These are phyloP conservation scores for Choloepus didactylus DNA, from an alignment of 2,797 vertebrate genomes.

Conservation along the genomic window DNA sequence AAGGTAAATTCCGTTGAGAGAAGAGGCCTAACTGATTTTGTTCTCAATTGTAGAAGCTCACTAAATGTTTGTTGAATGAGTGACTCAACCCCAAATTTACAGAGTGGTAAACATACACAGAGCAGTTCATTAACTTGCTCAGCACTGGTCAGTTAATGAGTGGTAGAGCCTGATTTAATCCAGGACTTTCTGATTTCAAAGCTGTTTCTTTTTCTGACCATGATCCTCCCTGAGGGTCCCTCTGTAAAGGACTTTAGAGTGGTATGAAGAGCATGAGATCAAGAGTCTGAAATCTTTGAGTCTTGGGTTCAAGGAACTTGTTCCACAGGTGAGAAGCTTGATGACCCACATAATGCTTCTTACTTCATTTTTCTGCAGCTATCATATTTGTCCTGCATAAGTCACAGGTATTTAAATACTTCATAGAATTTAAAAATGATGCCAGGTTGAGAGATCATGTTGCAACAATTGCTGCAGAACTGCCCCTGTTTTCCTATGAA, in stretches of 20 bases:
- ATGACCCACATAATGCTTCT: neutral
- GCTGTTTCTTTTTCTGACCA: neutral
- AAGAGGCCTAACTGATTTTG: neutral
- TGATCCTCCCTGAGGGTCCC: rapidly evolving
- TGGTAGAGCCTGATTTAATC: neutral
- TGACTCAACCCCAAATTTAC: neutral
- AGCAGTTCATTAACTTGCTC: neutral
- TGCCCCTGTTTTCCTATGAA: neutral
- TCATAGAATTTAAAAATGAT: neutral
- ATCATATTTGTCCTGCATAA: neutral
- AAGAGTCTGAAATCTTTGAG: neutral
- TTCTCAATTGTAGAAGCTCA: neutral
- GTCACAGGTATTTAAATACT: rapidly evolving
- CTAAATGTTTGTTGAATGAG: neutral
- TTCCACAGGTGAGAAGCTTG: neutral
- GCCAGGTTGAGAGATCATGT: neutral
- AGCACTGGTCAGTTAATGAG: neutral
- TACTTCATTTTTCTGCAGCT: neutral
- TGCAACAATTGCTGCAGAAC: neutral
- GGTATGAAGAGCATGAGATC: neutral
- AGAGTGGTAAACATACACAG: neutral
- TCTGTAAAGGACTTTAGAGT: neutral
- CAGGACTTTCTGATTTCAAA: neutral
- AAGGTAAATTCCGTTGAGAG: neutral
- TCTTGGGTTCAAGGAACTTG: neutral